Percentiles rank a stretch among this genome's conserved stretches.
These are phyloP conservation scores for Todiramphus chloris DNA, from an alignment of 2,113 vertebrate species.

Conservation along the genomic window DNA sequence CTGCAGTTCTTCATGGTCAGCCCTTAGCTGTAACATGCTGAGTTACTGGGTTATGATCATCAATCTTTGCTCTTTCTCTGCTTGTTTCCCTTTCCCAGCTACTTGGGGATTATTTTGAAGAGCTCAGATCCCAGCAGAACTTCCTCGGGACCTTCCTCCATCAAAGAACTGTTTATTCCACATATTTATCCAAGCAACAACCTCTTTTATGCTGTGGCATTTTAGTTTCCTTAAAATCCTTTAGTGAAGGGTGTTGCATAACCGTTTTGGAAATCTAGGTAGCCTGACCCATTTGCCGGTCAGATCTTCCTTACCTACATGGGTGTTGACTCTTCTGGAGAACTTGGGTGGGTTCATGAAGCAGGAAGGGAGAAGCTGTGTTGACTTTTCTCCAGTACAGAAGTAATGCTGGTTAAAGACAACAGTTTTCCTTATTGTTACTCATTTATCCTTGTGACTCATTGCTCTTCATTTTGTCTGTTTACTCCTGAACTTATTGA, in stretches of 20 bases:
- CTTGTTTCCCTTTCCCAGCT: not conserved
- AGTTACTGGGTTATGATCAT: not conserved
- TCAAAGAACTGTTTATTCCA: not conserved
- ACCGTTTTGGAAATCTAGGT: not conserved
- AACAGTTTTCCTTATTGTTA: not conserved
- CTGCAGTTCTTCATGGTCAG: not conserved
- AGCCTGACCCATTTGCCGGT: not conserved
- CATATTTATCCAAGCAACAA: not conserved
- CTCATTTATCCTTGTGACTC: not conserved
- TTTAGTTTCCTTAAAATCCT: not conserved
- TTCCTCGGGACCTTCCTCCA: not conserved
- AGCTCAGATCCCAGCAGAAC: not conserved
- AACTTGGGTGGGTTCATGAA: rapidly evolving
- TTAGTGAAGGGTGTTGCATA: not conserved
- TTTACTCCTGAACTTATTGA: not conserved
- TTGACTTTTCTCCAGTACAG: not conserved
- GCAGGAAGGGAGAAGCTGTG: not conserved
- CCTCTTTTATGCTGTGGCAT: not conserved
- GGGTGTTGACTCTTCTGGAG: not conserved
- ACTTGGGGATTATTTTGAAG: not conserved
- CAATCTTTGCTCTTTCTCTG: not conserved
- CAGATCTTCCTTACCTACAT: not conserved
- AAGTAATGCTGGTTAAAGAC: not conserved
- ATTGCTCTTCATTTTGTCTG: not conserved
- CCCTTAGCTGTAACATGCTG: not conserved